Percentiles rank a stretch among this genome's conserved stretches.
Evolutionary conservation across 2,113 vertebrate genomes (phyloP).

Genomic region (Vulpes vulpes): DNA sequence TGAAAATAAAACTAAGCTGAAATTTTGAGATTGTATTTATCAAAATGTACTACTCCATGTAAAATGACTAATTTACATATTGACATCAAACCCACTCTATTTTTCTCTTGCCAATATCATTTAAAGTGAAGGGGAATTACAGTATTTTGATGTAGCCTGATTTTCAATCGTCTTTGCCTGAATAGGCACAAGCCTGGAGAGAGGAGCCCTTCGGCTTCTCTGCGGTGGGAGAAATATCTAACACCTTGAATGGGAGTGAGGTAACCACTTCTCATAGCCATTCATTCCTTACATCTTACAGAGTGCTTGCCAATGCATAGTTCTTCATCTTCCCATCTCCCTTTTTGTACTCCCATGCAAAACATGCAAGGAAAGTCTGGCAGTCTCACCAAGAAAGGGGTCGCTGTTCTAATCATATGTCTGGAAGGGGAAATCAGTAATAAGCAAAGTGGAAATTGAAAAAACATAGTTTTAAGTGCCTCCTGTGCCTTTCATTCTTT

Average conservation of each 20-base stretch:
- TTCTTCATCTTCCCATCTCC: not conserved
- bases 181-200: constrained; percentile 34
- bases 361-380: not conserved
- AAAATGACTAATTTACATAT: constrained; percentile 82
- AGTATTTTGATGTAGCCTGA: constrained; percentile 71
- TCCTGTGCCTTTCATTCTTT: not conserved
- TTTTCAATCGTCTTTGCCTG: constrained; percentile 71
- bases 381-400: not conserved
- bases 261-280: not conserved
- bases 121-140: constrained; percentile 76
- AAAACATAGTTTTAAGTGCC: not conserved
- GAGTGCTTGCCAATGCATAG: not conserved
- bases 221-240: constrained; percentile 5
- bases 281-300: not conserved
- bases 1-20: constrained; percentile 81
- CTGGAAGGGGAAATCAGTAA: constrained; percentile 31
- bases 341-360: not conserved
- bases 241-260: not conserved
- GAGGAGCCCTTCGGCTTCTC: constrained; percentile 45
- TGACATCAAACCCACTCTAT: constrained; percentile 79
- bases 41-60: constrained; percentile 76
- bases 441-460: constrained; percentile 13
- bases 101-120: constrained; percentile 79
- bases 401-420: constrained; percentile 14
- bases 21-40: constrained; percentile 82